A percentile compares a stretch with the other conserved stretches of the same genome.
phyloP scores from a whole-genome alignment of 92 coral and sea anemone genomes.

The Heteractis magnifica region DNA sequence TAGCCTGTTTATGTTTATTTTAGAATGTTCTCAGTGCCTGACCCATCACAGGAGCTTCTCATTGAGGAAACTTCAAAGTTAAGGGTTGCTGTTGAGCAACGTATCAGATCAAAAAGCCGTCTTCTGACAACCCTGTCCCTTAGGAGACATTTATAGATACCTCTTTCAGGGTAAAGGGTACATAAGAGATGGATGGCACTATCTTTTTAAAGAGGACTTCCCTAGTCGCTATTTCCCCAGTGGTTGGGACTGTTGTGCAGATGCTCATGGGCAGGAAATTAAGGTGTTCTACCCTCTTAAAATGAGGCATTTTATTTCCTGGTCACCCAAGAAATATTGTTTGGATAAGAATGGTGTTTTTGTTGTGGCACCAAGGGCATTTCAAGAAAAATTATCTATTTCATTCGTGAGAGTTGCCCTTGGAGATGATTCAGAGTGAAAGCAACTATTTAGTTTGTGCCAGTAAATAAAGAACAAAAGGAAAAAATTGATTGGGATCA shows the following conservation, averaged over 20 bases:
- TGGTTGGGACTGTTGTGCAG: slow-evolving; percentile 47
- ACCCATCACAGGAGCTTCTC: neutral
- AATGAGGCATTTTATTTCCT: slow-evolving; percentile 34
- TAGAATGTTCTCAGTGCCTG: neutral
- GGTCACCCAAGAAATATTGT: slow-evolving; percentile 49
- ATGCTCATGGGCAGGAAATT: slow-evolving; percentile 48
- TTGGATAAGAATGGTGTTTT: neutral
- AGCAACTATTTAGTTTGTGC: neutral
- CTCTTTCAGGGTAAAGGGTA: slow-evolving; percentile 38
- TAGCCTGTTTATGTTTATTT: slow-evolving; percentile 1
- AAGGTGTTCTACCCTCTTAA: slow-evolving; percentile 48
- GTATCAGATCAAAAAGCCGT: slow-evolving; percentile 34
- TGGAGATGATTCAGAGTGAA: slow-evolving; percentile 24
- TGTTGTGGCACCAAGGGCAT: slow-evolving; percentile 27
- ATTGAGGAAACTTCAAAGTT: slow-evolving; percentile 12
- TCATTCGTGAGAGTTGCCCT: slow-evolving; percentile 53
- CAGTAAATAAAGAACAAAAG: neutral
- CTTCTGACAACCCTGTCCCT: slow-evolving; percentile 29
- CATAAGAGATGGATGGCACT: slow-evolving; percentile 15
- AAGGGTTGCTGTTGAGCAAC: slow-evolving; percentile 46
- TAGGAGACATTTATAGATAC: slow-evolving; percentile 39
- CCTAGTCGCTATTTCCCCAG: slow-evolving; percentile 21
- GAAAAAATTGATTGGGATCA: no score
- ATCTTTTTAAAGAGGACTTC: slow-evolving; percentile 26
- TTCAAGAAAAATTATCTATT: slow-evolving; percentile 43